phyloP scores from a whole-genome alignment of 1,140 invertebrate genomes.

The Scaptomyza pallida region DNA sequence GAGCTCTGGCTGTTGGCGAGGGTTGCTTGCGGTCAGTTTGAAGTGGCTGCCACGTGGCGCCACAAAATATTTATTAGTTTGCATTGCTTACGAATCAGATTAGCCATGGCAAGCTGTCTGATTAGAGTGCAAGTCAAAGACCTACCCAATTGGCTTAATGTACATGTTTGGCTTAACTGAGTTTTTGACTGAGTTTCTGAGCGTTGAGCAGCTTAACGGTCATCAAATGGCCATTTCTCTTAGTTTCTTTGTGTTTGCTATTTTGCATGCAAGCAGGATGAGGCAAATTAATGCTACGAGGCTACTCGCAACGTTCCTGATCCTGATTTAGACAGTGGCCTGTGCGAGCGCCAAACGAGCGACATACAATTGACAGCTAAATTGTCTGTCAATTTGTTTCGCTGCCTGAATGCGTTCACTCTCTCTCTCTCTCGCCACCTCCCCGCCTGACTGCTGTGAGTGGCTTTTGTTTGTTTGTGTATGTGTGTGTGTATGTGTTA shows the following conservation, averaged over 20 bases:
- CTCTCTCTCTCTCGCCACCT: too few species aligned
- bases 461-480: slow-evolving; percentile 7
- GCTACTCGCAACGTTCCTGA: slow-evolving; percentile 19
- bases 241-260: slow-evolving; percentile 19
- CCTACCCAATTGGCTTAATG: slow-evolving; percentile 65
- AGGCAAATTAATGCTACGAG: slow-evolving; percentile 50
- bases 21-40: slow-evolving; percentile 7
- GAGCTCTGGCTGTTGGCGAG: not conserved
- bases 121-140: not conserved
- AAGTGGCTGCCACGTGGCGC: slow-evolving; percentile 5
- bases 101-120: too few species aligned
- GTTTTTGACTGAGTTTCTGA: not conserved
- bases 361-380: slow-evolving; percentile 79
- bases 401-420: slow-evolving; percentile 70
- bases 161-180: too few species aligned
- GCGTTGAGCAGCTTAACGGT: slow-evolving; percentile 43
- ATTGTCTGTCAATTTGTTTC: slow-evolving; percentile 82
- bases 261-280: slow-evolving; percentile 36
- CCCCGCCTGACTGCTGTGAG: not conserved
- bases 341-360: slow-evolving; percentile 43
- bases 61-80: slow-evolving; percentile 40
- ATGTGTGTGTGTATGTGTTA: slow-evolving; percentile 39
- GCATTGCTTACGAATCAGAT: slow-evolving; percentile 14
- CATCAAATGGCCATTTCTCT: slow-evolving; percentile 57
- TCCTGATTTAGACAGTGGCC: too few species aligned